phyloP scores from a whole-genome alignment of 2,113 vertebrate genomes.

The Aphelocoma coerulescens region DNA sequence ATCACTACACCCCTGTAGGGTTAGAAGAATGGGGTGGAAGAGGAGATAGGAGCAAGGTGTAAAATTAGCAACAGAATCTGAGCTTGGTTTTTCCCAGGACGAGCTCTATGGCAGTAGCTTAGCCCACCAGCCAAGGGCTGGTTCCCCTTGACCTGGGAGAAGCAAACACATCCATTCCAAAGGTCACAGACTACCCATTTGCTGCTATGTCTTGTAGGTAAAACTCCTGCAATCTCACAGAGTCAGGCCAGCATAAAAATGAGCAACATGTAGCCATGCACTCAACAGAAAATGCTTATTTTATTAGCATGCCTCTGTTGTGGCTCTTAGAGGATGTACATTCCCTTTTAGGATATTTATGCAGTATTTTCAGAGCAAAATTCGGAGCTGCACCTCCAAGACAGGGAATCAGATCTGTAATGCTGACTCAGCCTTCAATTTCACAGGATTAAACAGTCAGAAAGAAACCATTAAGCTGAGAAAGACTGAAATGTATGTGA shows the following conservation, averaged over 20 bases:
- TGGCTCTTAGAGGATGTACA: not conserved
- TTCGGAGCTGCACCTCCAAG: not conserved
- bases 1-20: rapidly evolving
- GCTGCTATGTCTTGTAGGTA: not conserved
- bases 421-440: conserved; percentile 9
- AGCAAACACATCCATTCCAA: not conserved
- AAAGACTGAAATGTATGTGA: not conserved
- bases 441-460: not conserved
- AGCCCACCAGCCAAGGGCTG: not conserved
- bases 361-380: not conserved
- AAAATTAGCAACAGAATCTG: not conserved
- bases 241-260: not conserved
- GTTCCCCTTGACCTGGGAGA: not conserved
- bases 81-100: not conserved
- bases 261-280: not conserved
- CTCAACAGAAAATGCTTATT: not conserved
- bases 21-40: not conserved
- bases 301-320: not conserved
- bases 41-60: not conserved
- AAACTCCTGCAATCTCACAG: not conserved
- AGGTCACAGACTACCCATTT: not conserved
- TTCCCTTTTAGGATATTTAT: not conserved
- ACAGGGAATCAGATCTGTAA: not conserved
- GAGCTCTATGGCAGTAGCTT: not conserved
- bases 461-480: not conserved